Conservation (phyloP, 1,140 invertebrate genomes). For the Formica selysi region DNA sequence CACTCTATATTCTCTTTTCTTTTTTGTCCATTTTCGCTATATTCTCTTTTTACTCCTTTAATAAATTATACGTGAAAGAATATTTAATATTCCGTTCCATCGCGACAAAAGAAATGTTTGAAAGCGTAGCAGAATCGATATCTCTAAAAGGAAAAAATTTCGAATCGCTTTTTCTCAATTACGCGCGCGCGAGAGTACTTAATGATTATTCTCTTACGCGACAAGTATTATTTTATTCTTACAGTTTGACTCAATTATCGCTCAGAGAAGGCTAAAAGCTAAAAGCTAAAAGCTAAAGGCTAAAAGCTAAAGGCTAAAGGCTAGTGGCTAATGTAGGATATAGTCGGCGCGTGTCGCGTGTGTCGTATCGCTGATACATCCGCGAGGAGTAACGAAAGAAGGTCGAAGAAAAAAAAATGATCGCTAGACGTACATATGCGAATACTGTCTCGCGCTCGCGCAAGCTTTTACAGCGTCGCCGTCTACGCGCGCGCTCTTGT, state of each 20-base stretch:
- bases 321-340: background rate
- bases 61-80: background rate
- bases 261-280: background rate
- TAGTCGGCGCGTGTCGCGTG: background rate
- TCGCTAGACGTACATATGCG: conserved; percentile 23
- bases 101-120: background rate
- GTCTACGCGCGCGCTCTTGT: conserved; percentile 64
- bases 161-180: background rate
- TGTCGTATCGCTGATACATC: conserved; percentile 11
- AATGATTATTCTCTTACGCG: background rate
- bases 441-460: conserved; percentile 26
- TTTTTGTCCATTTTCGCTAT: background rate
- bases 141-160: background rate
- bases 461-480: conserved; percentile 36
- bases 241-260: background rate
- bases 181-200: background rate
- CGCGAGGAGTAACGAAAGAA: background rate
- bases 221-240: background rate
- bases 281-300: too few relatives aligned
- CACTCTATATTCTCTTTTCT: too few relatives aligned
- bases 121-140: background rate
- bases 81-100: background rate
- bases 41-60: background rate
- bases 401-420: conserved; percentile 37
- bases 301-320: too few relatives aligned